A percentile compares a stretch with the other conserved stretches of the same genome.
These are phyloP conservation scores for Ormyrus rosae DNA, from an alignment of 2,888 invertebrate genomes.

Conservation along the genomic window DNA sequence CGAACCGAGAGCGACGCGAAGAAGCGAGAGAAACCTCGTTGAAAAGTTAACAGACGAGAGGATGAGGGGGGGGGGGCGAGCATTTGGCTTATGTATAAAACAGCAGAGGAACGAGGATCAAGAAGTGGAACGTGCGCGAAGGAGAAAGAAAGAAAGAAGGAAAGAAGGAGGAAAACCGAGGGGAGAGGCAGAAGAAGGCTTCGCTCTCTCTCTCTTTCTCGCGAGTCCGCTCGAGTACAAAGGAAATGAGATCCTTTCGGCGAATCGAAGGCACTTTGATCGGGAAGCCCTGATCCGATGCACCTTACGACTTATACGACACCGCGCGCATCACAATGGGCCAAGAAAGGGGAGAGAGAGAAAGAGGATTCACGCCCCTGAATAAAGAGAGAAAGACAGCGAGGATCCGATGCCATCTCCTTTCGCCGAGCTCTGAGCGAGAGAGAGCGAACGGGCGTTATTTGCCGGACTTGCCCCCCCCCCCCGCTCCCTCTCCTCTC, in stretches of 20 bases:
- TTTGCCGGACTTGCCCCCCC: too few relatives aligned
- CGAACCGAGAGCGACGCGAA: neutral
- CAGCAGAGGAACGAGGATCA: neutral
- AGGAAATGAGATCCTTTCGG: conserved; percentile 52
- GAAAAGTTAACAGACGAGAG: conserved; percentile 12
- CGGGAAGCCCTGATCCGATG: conserved; percentile 15
- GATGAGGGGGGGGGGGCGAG: neutral
- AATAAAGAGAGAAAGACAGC: neutral
- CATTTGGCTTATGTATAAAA: conserved; percentile 26
- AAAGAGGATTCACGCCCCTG: neutral
- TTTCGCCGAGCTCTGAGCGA: neutral
- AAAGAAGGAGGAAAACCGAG: too few relatives aligned
- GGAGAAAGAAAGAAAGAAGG: neutral
- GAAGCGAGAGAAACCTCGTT: neutral
- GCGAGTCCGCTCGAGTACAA: conserved; percentile 12
- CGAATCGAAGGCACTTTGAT: conserved; percentile 40
- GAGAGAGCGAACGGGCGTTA: too few relatives aligned
- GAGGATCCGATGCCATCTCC: conserved; percentile 5
- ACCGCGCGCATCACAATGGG: conserved; percentile 32
- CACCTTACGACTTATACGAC: conserved; percentile 41
- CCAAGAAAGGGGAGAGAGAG: neutral
- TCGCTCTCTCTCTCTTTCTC: too few relatives aligned
- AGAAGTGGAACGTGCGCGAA: conserved; percentile 2
- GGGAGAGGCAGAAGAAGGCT: too few relatives aligned
- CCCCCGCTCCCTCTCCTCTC: too few relatives aligned